Percentiles rank a stretch among this genome's conserved stretches.
These are phyloP conservation scores for Rhinoraja longicauda DNA, from an alignment of 2,797 vertebrate genomes.

Conservation along the genomic window DNA sequence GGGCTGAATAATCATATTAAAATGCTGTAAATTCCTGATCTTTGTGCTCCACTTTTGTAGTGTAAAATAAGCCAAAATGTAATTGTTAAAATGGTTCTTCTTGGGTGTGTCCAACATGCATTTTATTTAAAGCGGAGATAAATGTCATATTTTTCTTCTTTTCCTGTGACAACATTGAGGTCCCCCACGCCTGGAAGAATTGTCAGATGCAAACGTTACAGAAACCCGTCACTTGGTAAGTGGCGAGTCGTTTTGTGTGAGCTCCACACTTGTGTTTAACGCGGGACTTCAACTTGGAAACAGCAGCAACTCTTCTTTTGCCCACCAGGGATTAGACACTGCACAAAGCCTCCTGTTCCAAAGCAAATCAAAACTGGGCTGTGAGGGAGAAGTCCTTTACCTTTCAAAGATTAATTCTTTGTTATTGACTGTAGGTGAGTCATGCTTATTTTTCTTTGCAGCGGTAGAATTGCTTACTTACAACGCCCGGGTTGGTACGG, in stretches of 20 bases:
- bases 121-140: background rate
- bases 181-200: background rate
- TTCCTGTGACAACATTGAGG: background rate
- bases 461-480: background rate
- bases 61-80: background rate
- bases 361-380: background rate
- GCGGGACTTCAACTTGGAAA: background rate
- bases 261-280: background rate
- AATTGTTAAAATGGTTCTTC: background rate
- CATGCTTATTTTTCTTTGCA: background rate
- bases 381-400: constrained; percentile 8
- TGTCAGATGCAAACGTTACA: background rate
- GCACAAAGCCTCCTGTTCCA: background rate
- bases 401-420: background rate
- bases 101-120: background rate
- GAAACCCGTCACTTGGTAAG: background rate
- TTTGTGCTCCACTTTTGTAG: background rate
- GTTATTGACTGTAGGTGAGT: background rate
- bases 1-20: too few species aligned
- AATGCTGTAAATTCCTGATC: background rate
- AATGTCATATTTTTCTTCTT: background rate
- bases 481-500: too few species aligned
- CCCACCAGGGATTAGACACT: background rate
- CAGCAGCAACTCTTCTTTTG: background rate
- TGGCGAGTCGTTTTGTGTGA: background rate